Conservation (phyloP, 2,113 vertebrate species). For the Labrus mixtus region DNA sequence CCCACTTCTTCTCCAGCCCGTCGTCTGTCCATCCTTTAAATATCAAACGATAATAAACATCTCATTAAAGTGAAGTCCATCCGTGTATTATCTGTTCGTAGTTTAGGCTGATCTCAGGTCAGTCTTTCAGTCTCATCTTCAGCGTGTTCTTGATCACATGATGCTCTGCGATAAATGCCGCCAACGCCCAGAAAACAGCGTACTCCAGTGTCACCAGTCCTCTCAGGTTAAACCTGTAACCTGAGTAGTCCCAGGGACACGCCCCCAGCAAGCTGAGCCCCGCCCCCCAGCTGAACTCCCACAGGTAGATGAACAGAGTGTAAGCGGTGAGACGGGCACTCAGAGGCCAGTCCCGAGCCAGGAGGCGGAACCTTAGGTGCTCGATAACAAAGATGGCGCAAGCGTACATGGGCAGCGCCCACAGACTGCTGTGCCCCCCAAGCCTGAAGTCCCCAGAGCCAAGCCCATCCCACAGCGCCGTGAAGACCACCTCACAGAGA, state of each 20-base stretch:
- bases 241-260: conserved; percentile 87
- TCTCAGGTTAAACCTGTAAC: conserved; percentile 73
- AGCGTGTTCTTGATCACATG: conserved; percentile 82
- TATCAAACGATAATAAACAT: no score
- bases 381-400: conserved; percentile 80
- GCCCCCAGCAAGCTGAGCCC: conserved; percentile 75
- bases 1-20: no score
- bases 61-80: no score
- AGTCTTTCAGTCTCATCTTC: conserved; percentile 70
- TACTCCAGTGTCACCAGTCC: conserved; percentile 86
- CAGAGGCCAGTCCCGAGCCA: conserved; percentile 55
- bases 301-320: conserved; percentile 80
- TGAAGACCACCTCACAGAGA: conserved; percentile 84
- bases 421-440: conserved; percentile 81
- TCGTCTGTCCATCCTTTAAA: no score
- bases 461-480: conserved; percentile 76
- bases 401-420: conserved; percentile 84
- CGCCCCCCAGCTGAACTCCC: conserved; percentile 83
- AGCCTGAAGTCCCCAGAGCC: conserved; percentile 74
- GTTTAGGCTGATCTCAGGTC: background rate
- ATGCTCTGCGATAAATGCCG: conserved; percentile 80
- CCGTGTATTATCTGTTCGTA: background rate
- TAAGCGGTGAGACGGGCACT: conserved; percentile 70
- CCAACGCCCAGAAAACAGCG: conserved; percentile 78
- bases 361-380: conserved; percentile 66